Conservation (phyloP, 1,140 invertebrate species). For the Drosophila novamexicana region DNA sequence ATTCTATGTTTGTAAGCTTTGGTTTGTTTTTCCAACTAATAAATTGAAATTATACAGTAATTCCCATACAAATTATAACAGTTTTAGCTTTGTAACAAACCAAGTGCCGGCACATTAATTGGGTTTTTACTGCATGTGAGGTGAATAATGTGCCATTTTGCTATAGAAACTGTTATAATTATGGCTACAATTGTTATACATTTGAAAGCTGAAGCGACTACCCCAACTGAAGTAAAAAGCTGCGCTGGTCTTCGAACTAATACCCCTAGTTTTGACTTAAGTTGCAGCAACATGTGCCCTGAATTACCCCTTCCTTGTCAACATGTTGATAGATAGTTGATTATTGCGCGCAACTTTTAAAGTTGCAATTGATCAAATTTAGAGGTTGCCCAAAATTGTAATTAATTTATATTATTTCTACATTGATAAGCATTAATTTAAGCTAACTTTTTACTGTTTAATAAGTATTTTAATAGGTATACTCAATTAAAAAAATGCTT, state of each 20-base stretch:
- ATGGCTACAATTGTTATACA: conserved; percentile 2
- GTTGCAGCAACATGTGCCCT: conserved; percentile 1
- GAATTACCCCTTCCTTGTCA: conserved; percentile 12
- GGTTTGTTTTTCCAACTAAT: not conserved
- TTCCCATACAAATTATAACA: conserved; percentile 7
- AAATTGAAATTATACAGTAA: not conserved
- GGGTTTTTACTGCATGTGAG: not conserved
- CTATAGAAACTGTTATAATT: not conserved
- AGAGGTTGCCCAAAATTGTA: too few relatives aligned
- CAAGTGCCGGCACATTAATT: not conserved
- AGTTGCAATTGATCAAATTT: too few relatives aligned
- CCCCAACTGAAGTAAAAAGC: not conserved
- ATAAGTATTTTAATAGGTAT: too few relatives aligned
- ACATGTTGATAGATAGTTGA: conserved; percentile 12
- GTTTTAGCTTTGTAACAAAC: not conserved
- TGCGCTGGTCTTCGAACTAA: not conserved
- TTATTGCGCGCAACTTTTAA: conserved; percentile 16
- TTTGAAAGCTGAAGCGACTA: not conserved
- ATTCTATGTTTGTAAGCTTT: not conserved
- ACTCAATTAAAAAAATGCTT: not conserved
- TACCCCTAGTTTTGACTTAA: not conserved
- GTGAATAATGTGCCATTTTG: not conserved
- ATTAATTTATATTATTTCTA: too few relatives aligned
- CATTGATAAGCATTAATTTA: not conserved
- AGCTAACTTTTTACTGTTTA: too few relatives aligned